Evolutionary conservation across 2,888 invertebrate genomes (phyloP).

Genomic region (Alentia gelatinosa): DNA sequence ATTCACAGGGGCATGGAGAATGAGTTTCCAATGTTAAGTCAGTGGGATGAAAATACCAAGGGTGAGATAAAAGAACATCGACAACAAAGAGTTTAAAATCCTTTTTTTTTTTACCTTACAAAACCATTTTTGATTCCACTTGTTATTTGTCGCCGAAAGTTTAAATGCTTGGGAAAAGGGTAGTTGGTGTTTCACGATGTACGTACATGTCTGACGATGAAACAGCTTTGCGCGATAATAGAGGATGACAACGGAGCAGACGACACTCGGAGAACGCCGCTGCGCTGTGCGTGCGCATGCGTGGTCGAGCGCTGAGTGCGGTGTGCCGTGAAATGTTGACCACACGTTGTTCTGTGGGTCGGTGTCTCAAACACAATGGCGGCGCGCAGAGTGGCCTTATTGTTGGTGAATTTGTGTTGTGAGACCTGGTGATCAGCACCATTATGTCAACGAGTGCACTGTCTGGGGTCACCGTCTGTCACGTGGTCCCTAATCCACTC

Average conservation of each 20-base stretch:
- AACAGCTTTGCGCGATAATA: no score
- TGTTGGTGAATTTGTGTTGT: neutral
- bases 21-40: no score
- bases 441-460: neutral
- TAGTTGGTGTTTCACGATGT: no score
- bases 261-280: neutral
- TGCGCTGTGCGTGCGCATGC: neutral
- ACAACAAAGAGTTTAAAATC: no score
- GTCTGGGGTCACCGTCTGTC: neutral
- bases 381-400: neutral
- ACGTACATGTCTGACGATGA: no score
- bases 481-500: no score
- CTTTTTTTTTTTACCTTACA: neutral
- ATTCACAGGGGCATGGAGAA: no score
- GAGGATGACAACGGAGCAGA: neutral
- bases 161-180: no score
- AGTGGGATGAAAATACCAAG: no score
- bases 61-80: no score
- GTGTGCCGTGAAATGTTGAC: slow-evolving; percentile 17
- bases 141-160: no score
- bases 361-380: neutral
- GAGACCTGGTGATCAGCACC: neutral
- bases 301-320: neutral
- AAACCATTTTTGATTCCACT: neutral
- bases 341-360: slow-evolving; percentile 20